phyloP scores from a whole-genome alignment of 2,888 invertebrate genomes.

The Tipula confusa region DNA sequence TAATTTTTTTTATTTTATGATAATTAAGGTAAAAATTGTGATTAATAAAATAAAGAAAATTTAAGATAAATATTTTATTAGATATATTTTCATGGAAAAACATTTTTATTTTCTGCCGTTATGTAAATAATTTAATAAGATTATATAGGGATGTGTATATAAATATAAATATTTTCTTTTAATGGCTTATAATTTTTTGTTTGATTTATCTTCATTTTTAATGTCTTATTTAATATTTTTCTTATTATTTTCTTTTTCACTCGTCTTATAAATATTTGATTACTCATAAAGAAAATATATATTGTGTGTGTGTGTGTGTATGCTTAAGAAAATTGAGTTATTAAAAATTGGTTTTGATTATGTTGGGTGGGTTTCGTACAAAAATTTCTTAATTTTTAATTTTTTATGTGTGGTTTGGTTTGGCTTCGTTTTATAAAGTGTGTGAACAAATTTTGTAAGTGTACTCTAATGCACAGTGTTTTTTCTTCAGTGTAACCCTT shows the following conservation, averaged over 20 bases:
- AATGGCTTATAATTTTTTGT: background rate
- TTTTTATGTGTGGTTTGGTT: background rate
- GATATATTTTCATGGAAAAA: conserved; percentile 7
- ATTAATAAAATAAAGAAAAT: background rate
- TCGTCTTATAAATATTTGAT: conserved; percentile 15
- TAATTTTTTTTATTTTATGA: too few species aligned
- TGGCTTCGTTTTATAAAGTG: background rate
- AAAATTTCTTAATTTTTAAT: background rate
- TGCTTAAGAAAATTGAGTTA: background rate
- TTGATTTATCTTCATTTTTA: conserved; percentile 20
- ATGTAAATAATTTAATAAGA: conserved; percentile 16
- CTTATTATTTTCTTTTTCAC: background rate
- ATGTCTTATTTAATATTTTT: conserved; percentile 15
- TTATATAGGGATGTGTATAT: background rate
- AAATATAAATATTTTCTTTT: background rate
- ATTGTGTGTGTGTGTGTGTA: background rate
- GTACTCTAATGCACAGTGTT: background rate
- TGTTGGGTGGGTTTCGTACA: background rate
- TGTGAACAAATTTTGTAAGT: background rate
- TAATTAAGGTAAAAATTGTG: conserved; percentile 9
- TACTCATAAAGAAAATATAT: background rate
- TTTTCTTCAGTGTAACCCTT: too few species aligned
- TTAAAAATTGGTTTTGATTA: background rate
- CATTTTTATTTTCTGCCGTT: background rate
- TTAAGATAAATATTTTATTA: conserved; percentile 12